Evolutionary conservation across 1,140 invertebrate species (phyloP), one percentile per base, ranked within the genome.

Genomic region (Dreissena rostriformis): DNA sequence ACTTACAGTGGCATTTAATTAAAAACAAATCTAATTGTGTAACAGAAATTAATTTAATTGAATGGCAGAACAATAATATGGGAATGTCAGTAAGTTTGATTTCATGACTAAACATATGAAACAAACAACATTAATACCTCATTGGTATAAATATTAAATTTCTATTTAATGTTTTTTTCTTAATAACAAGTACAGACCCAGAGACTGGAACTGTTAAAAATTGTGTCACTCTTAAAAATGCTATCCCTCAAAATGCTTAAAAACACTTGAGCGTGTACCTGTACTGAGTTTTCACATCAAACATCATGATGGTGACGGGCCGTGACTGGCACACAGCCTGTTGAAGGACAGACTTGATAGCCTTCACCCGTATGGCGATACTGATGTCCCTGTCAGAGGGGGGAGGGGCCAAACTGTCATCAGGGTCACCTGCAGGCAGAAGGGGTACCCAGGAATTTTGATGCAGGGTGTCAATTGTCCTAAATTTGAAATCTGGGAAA

Each of bases 281-380:
- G 39, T 39, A 93, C 81, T 94, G 94, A 82, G 95, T 94, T 92
- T 96, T 97, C 1, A 92, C 89, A 92, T 96, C 95, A 93, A 95
- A 95, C 68, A 95, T 90, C 24, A 93, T 84, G 1, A 96, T 82
- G 29, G 86, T 91, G 22, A 85, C 73, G 61, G 61, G 14, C 22
- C 72, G 61, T 39, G 70, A 12, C 76, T 88, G 82, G 85, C 87
- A 80, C 19, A 52, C 28, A 15, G 63, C 78, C 88, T 84, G 81
- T 71, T 89, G 84, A 10, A 92, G 66, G 26, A 91, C 83, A 24
- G 84, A 81, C 61, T 86, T 84, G 10, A 92, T 71, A 15, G 85
- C 75, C 49, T 86, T 78, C 7, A 90, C 53, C 82, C 89, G 88
- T 15, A 88, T 81, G 14, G 87, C 78, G 14, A 90, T 79, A 39